Evolutionary conservation across 2,113 vertebrate genomes (phyloP).

Genomic region (Melanerpes aurifrons): DNA sequence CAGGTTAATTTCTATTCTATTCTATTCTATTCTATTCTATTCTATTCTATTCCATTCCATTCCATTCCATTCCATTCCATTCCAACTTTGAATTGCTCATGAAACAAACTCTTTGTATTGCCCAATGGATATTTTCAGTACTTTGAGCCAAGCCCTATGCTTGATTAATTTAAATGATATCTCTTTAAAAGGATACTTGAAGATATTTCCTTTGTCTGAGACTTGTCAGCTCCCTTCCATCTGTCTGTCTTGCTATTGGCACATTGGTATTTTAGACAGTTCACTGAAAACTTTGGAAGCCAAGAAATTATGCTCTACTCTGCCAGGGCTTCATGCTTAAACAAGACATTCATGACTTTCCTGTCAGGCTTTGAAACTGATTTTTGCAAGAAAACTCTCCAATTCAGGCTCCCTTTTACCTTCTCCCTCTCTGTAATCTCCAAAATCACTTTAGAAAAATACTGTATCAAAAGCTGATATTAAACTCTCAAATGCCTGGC

Average conservation of each 20-base stretch:
- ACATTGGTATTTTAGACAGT: slow-evolving; percentile 18
- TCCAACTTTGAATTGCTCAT: background rate
- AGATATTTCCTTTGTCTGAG: slow-evolving; percentile 27
- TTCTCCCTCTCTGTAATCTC: slow-evolving; percentile 49
- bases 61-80: no score
- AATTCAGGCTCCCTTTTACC: slow-evolving; percentile 62
- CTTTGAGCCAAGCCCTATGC: background rate
- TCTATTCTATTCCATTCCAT: no score
- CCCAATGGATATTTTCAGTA: background rate
- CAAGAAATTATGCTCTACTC: slow-evolving; percentile 1
- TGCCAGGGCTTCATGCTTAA: slow-evolving; percentile 37
- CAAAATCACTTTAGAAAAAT: slow-evolving; percentile 56
- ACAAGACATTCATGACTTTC: slow-evolving; percentile 45
- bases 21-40: no score
- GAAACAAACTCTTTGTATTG: background rate
- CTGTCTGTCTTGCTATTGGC: background rate
- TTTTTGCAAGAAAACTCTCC: slow-evolving; percentile 29
- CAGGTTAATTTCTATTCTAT: no score
- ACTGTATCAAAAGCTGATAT: slow-evolving; percentile 53
- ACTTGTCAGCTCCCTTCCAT: slow-evolving; percentile 19
- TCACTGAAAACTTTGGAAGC: slow-evolving; percentile 49
- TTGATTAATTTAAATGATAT: background rate
- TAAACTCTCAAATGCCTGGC: slow-evolving; percentile 54
- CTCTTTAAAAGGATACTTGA: slow-evolving; percentile 26
- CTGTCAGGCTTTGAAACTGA: slow-evolving; percentile 8